Evolutionary conservation across 2,888 invertebrate species (phyloP), one percentile per base, ranked within the genome.

Genomic region (Hecatera dysodea): DNA sequence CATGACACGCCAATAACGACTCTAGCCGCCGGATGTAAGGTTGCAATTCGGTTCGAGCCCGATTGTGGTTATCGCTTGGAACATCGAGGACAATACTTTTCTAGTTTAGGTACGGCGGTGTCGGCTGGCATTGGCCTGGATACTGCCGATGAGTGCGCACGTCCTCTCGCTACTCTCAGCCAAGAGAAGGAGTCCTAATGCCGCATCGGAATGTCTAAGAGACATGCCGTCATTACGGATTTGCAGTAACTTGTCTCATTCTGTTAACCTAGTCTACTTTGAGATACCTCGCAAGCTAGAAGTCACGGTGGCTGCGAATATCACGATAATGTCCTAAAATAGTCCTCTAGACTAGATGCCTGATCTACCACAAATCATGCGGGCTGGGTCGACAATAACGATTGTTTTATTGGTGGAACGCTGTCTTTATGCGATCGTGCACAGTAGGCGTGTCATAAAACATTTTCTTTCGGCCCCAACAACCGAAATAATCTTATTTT

Each of bases 71-170:
- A 96, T 95, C 95, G 94, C 92, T 93, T 90, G 89, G 92, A 94
- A 93, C 94, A 94, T 95, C 95, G 95, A 95, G 95, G 95, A 95
- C 95, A 95, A 95, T 95, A 94, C 93, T 95, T 95, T 95, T 95
- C 95, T 95, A 95, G 95, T 95, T 95, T 95, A 95, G 94, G 94
- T 94, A 94, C 93, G 91, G 91, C 92, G 85, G 80, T 87, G 89
- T 84, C 88, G 88, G 90, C 92, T 95, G 95, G 94, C 95, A 95
- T 95, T 96, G 95, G 95, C 95, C 95, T 94, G 95, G 93, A 95
- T 95, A 95, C 90, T 90, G 93, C 83, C 93, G 93, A 93, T 91
- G 94, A 93, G 92, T 90, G 92, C 91, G 90, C 93, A 94, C 95
- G 95, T 94, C 93, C 90, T 92, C 84, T 90, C 86, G 86, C 87